Conservation (phyloP, 2,113 vertebrate genomes). For the Misgurnus mizolepis region DNA sequence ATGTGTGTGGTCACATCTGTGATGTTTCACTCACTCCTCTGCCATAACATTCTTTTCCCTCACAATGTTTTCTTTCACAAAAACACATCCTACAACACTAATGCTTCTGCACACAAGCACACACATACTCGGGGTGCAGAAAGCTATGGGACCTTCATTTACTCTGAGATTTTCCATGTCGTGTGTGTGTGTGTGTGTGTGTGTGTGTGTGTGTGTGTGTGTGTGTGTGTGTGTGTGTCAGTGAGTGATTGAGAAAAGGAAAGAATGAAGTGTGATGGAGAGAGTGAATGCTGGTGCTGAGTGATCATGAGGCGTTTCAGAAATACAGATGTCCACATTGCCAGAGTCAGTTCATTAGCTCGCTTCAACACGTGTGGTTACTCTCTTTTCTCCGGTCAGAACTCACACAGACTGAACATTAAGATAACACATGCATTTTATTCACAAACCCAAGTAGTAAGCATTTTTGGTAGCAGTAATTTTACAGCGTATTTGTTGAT, state of each 20-base stretch:
- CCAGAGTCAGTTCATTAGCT: slow-evolving; percentile 30
- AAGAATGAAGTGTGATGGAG: slow-evolving; percentile 45
- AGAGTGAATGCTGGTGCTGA: slow-evolving; percentile 32
- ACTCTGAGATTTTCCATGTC: neutral
- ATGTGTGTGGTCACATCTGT: slow-evolving; percentile 41
- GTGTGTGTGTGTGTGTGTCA: slow-evolving; percentile 3
- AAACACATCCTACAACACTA: slow-evolving; percentile 30
- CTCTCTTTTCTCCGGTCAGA: neutral
- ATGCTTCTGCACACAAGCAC: slow-evolving; percentile 13
- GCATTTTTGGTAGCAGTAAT: too few species aligned
- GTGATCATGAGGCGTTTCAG: slow-evolving; percentile 47
- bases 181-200: slow-evolving; percentile 11
- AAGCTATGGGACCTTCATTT: slow-evolving; percentile 15
- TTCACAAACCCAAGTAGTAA: too few species aligned
- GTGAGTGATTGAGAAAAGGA: slow-evolving; percentile 17
- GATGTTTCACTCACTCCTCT: slow-evolving; percentile 37
- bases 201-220: slow-evolving; percentile 7
- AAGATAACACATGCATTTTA: too few species aligned
- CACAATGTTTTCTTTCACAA: slow-evolving; percentile 22
- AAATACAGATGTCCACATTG: slow-evolving; percentile 39
- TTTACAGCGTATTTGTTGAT: too few species aligned
- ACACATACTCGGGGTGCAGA: slow-evolving; percentile 28
- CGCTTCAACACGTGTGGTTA: slow-evolving; percentile 7
- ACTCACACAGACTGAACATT: neutral
- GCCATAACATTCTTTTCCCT: slow-evolving; percentile 29